Evolutionary conservation across 2,113 vertebrate species (phyloP), one percentile per base, ranked within the genome.

Genomic region (Stictonetta naevosa): DNA sequence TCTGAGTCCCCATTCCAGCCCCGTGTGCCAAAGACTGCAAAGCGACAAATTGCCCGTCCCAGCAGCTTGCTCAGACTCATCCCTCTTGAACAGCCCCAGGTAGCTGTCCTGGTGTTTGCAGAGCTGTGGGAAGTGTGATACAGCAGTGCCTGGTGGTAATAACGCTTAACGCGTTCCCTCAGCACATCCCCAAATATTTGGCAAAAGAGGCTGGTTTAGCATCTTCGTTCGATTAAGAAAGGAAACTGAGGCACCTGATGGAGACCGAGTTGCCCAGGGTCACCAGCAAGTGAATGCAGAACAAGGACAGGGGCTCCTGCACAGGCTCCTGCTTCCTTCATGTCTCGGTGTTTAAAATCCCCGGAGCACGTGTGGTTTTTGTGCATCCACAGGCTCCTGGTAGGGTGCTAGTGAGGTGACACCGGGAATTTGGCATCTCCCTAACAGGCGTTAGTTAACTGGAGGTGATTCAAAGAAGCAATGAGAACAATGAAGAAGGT

Each of bases 401-500:
- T 2, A 14, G 60, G 56, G 52, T 64, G 46, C 46, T 42, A 4
- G 60, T 6, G 81, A 84, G 38, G 52, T 13, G 12, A 4, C 60
- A 3, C 8, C 3, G 56, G 78, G 74, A 44, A 66, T 66, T 13
- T 15, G 44, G 36, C 26, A 60, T 19, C 53, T 53, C 22, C 1
- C 18, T 22, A 4, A 13, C 1, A 4, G 50, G 3, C 1, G 2
- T 58, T 48, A 48, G n/a, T 59, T 83, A 4, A 0, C 2, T 22
- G 10, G 68, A 11, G 63, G 53, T 75, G 36, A 52, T 55, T 77
- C 21, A 48, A 55, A 55, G 53, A 60, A 80, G 79, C 34, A 40
- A 8, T 38, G 28, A 44, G 6, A 4, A 52, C 44, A 76, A 3
- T 3, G n/a, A 16, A 20, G 71, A 52, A 66, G 48, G 20, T 3